Evolutionary conservation across 1,140 invertebrate species (phyloP).

Genomic region (Nebria ingens): DNA sequence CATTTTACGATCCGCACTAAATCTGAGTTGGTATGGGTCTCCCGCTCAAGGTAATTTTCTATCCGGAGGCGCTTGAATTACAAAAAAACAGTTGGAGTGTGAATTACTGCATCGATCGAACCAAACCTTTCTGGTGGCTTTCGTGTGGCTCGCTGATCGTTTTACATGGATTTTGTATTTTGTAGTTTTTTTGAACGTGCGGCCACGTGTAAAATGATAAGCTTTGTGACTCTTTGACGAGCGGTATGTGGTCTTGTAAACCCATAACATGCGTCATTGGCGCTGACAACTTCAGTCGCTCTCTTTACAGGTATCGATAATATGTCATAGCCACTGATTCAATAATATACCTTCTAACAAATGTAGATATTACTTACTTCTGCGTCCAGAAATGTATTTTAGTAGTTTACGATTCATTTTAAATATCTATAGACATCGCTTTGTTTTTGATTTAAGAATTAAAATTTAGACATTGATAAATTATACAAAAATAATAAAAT

Average conservation of each 20-base stretch:
- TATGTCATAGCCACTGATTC: background rate
- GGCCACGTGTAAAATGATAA: background rate
- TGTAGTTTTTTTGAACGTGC: background rate
- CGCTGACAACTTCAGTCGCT: background rate
- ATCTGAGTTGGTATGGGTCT: constrained; percentile 6
- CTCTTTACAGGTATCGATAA: too few relatives aligned
- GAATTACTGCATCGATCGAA: constrained; percentile 23
- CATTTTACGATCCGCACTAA: constrained; percentile 15
- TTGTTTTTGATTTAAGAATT: too few relatives aligned
- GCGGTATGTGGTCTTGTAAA: background rate
- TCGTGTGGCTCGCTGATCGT: constrained; percentile 1
- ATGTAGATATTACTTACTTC: too few relatives aligned
- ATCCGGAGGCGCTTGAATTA: constrained; percentile 21
- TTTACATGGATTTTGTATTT: too few relatives aligned
- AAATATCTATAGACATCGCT: too few relatives aligned
- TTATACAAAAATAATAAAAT: too few relatives aligned
- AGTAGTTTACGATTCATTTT: too few relatives aligned
- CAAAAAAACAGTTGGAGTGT: constrained; percentile 23
- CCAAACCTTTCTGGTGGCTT: constrained; percentile 11
- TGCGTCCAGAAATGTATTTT: too few relatives aligned
- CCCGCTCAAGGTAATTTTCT: constrained; percentile 21
- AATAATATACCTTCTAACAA: too few relatives aligned
- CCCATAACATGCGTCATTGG: background rate
- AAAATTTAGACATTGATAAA: too few relatives aligned
- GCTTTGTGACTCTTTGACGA: background rate